Percentiles rank a stretch among this genome's conserved stretches.
phyloP scores from a whole-genome alignment of 1,140 invertebrate species.

The Aplysia californica region DNA sequence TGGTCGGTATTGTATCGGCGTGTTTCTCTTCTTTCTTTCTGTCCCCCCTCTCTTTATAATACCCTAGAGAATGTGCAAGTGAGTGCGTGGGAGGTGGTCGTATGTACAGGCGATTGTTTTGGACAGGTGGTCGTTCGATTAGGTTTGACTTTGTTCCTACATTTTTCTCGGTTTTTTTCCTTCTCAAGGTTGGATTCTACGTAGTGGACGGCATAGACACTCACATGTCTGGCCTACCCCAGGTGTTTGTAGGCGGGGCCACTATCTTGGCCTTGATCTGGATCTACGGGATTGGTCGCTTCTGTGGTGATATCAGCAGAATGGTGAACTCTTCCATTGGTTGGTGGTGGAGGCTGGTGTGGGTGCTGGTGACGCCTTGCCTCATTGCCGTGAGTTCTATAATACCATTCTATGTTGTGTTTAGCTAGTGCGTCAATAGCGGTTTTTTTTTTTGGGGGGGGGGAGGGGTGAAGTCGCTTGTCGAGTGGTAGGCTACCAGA shows the following conservation, averaged over 20 bases:
- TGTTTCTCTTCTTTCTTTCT: too few relatives aligned
- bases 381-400: conserved; percentile 74
- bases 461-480: background rate
- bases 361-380: conserved; percentile 82
- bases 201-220: conserved; percentile 87
- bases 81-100: too few relatives aligned
- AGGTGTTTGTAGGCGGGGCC: conserved; percentile 79
- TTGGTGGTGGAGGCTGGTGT: conserved; percentile 79
- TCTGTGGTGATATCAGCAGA: conserved; percentile 56
- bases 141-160: too few relatives aligned
- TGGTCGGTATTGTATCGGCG: too few relatives aligned
- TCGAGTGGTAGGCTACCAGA: too few relatives aligned
- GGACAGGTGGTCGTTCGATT: too few relatives aligned
- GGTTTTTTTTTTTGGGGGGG: background rate
- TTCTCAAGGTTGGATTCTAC: conserved; percentile 82
- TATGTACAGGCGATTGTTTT: too few relatives aligned
- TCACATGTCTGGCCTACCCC: conserved; percentile 87
- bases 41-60: too few relatives aligned
- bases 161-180: too few relatives aligned
- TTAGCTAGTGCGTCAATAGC: too few relatives aligned
- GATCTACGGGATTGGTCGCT: conserved; percentile 74
- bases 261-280: conserved; percentile 79
- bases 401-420: too few relatives aligned
- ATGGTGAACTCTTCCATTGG: conserved; percentile 57
- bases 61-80: too few relatives aligned